These are phyloP conservation scores for Micromesistius poutassou DNA, from an alignment of 2,797 vertebrate species.

Conservation along the genomic window DNA sequence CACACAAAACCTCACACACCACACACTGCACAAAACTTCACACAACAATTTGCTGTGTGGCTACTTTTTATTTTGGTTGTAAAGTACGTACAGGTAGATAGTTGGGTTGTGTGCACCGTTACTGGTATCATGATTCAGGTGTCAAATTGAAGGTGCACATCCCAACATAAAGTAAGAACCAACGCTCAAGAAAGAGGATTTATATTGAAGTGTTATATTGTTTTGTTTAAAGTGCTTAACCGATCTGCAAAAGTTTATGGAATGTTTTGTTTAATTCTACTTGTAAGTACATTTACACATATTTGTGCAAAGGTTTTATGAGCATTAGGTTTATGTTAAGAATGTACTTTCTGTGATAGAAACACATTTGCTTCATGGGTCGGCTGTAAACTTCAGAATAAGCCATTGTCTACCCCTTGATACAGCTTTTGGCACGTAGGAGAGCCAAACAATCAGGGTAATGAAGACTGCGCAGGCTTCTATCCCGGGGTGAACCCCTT, in stretches of 20 bases:
- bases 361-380: neutral
- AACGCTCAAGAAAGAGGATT: neutral
- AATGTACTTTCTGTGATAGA: neutral
- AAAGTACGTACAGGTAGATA: neutral
- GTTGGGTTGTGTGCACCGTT: too few relatives aligned
- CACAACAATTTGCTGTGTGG: neutral
- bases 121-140: neutral
- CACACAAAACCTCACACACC: too few relatives aligned
- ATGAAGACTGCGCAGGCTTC: conserved; percentile 30
- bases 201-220: neutral
- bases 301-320: too few relatives aligned
- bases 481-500: conserved; percentile 55
- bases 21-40: too few relatives aligned
- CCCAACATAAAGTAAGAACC: neutral
- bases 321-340: too few relatives aligned
- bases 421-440: conserved; percentile 7
- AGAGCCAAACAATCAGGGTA: conserved; percentile 5
- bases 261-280: too few relatives aligned
- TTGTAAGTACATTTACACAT: too few relatives aligned
- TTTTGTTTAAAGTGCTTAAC: too few relatives aligned
- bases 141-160: neutral
- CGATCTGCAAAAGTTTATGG: too few relatives aligned
- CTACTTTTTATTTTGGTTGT: neutral
- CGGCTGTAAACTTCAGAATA: neutral
- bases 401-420: neutral